Base-by-base conservation (phyloP, 2,797 vertebrate genomes). In the Bovichtus variegatus region DNA sequence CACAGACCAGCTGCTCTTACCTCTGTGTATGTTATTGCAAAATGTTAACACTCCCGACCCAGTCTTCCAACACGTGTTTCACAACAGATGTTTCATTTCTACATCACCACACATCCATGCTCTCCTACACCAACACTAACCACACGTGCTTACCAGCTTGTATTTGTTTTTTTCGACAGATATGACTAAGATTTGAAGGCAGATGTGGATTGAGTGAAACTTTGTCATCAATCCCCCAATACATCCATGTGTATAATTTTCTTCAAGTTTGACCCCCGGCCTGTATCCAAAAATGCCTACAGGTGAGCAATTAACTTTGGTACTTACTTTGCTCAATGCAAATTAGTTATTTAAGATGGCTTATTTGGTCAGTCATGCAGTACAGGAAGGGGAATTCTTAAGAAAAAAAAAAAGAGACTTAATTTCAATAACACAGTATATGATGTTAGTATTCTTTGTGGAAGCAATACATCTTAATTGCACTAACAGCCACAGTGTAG, bases 241-340 rank as follows among this genome's bases (percentile, higher is more conserved):
- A 4, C 92, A 92, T 93, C 92, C 95, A 99, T 99, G 98, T 99
- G 98, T 89, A 99, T 99, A 91, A 97, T 99, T 92, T 97, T 99
- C 87, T 97, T 99, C 90, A 99, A 99, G 95, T 99, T 99, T 70
- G 97, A 99, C 90, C 98, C 98, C 63, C 96, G 96, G 21, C 97
- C 98, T 71, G 96, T 94, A 81, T 98, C 98, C 90, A 99, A 97
- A 97, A 99, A 97, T 95, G 97, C 97, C 1, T 99, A 99, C 96
- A 99, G 98, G 98, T 99, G 93, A 81, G 31, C n/a, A 18, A 1
- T 21, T 18, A 41, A n/a, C n/a, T n/a, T n/a, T n/a, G n/a, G n/a
- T n/a, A n/a, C n/a, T n/a, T n/a, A n/a, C n/a, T n/a, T n/a, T n/a
- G n/a, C n/a, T n/a, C n/a, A n/a, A n/a, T n/a, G n/a, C n/a, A n/a